Conservation (phyloP, 2,113 vertebrate species). For the Seriola aureovittata region DNA sequence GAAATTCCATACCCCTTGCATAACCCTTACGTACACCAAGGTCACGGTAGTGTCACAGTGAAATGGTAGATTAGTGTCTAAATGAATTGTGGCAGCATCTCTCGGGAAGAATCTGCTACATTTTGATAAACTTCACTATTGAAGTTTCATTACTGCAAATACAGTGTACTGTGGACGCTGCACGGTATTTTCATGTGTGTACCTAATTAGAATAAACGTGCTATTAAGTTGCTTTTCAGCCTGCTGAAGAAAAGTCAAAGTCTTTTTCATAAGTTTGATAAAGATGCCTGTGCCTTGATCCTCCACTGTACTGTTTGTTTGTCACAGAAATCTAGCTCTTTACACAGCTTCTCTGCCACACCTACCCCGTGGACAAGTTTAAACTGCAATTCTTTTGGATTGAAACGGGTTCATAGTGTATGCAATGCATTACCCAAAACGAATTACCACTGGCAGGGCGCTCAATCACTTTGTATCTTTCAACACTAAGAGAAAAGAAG, state of each 20-base stretch:
- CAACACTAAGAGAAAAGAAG: constrained; percentile 98
- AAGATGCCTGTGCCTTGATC: neutral
- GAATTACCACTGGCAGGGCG: constrained; percentile 97
- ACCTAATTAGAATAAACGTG: neutral
- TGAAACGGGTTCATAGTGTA: constrained; percentile 96
- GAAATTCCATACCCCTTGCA: constrained; percentile 69
- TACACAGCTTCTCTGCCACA: constrained; percentile 72
- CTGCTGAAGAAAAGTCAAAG: neutral
- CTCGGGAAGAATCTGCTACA: constrained; percentile 34
- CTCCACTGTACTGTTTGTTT: constrained; percentile 46
- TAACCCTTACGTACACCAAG: constrained; percentile 75
- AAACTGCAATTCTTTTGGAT: constrained; percentile 95
- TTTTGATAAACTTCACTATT: constrained; percentile 51
- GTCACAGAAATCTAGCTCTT: constrained; percentile 68
- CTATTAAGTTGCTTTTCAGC: constrained; percentile 8
- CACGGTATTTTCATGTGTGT: neutral
- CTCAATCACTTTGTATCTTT: constrained; percentile 98
- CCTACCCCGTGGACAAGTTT: constrained; percentile 91
- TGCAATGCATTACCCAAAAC: constrained; percentile 98
- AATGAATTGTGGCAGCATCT: constrained; percentile 56
- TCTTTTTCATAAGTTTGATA: constrained; percentile 5
- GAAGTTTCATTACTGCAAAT: constrained; percentile 7
- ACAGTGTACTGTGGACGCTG: neutral
- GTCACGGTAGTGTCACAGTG: constrained; percentile 69
- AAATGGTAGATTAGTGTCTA: constrained; percentile 66